Evolutionary conservation across 2,888 invertebrate genomes (phyloP), one percentile per base, ranked within the genome.

Genomic region (Oxytorus armatus): DNA sequence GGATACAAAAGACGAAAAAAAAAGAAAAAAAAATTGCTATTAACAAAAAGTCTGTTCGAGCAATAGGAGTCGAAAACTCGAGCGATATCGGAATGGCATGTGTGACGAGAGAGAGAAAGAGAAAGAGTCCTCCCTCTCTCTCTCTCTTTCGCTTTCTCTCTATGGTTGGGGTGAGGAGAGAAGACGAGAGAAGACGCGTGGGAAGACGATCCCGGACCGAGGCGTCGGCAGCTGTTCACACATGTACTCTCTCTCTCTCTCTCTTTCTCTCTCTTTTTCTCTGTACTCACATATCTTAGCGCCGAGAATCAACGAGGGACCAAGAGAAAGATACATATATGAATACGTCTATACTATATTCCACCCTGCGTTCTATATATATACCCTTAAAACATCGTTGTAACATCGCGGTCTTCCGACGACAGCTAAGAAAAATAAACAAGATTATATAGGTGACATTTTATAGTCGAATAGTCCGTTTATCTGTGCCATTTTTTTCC

Each of bases 201-300:
- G 91, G 90, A 91, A 91, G 89, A 85, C 85, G 77, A 85, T 85
- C 74, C 78, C 73, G 70, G 61, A 75, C 73, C 79, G 33, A 79
- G 74, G 81, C 84, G 88, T 89, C 88, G 86, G 81, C 90, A 91
- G 89, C 88, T 90, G 90, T 89, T 89, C 89, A 89, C 90, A 90
- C 89, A 87, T 90, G 90, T 90, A 85, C 80, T 80, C 80, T 84
- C 76, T 82, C 61, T 59, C 23, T 65, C 47, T 49, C 51, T 57
- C 39, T 11, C 74, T 66, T 47, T 72, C 66, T 68, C 21, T 42
- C 44, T 55, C 33, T n/a, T n/a, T 53, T 29, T 23, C 53, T 53
- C 33, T 70, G 51, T 69, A 77, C 73, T 51, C 59, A 55, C 69
- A 53, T 73, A 69, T 72, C 70, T 59, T 42, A 72, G 55, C 61